Base-by-base conservation (phyloP, 1,140 invertebrate species). In the Megalopta genalis region DNA sequence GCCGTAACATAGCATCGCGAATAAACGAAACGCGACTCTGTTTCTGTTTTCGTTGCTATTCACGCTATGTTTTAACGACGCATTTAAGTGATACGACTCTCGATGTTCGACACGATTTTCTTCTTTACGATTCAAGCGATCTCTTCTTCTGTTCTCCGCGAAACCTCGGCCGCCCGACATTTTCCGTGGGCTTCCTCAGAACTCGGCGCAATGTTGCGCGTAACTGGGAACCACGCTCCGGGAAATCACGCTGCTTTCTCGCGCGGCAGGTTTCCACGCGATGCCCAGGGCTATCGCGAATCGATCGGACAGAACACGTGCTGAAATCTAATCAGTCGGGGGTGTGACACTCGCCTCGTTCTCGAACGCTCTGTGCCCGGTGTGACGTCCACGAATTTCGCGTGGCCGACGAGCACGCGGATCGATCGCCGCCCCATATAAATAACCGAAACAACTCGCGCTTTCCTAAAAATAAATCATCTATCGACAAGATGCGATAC, bases 261-360 rank as follows among this genome's bases (percentile, higher is more conserved):
- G 54, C 42, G 42, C 14, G 16, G 3, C 16, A 46, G 78, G 78
- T 80, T 80, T 76, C 65, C 46, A 12, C 23, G 25, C 42, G 39
- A n/a, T 49, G 49, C 7, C 32, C 32, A 32, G 32, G 32, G 32
- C 32, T 32, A 52, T n/a, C 83, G 57, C 59, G 59, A 60, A 76
- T 76, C 77, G 62, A 83, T 80, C 57, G 76, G 21, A 37, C 82
- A 74, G 76, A 18, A 37, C 82, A 74, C 80, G 86, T 81, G 77
- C 66, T 83, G 46, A 54, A 85, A 83, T 85, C 75, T 86, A 87
- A 88, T 88, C 82, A 77, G 75, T 77, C 80, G 78, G 78, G 77
- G 84, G 60, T 82, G 69, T 83, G 68, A 59, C 54, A 60, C 27
- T 37, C 39, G 57, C 57, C 42, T 57, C 49, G 77, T 73, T 54